Conservation (phyloP, 2,113 vertebrate species). For the Bubo blakistoni region DNA sequence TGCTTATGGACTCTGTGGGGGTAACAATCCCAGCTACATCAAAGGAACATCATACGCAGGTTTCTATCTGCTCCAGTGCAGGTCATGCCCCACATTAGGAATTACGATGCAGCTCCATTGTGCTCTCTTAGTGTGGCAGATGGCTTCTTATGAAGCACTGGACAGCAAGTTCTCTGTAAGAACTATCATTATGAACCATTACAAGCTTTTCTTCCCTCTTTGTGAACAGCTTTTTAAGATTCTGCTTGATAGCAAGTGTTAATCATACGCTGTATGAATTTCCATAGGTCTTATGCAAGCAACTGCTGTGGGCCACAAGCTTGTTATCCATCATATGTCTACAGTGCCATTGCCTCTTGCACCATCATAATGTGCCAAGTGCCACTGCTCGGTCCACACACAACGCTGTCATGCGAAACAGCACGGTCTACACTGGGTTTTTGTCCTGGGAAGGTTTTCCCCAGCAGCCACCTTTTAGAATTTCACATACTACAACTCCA, state of each 20-base stretch:
- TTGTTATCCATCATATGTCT: background rate
- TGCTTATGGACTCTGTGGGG: background rate
- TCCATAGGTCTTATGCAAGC: background rate
- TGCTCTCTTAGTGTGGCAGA: background rate
- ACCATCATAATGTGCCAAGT: background rate
- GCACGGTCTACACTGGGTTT: background rate
- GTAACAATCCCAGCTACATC: background rate
- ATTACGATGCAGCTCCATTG: background rate
- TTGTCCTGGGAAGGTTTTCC: background rate
- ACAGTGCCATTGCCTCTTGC: background rate
- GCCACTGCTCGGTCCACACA: background rate
- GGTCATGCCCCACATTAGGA: background rate
- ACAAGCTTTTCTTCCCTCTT: background rate
- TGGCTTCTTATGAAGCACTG: background rate
- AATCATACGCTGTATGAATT: background rate
- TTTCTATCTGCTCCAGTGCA: background rate
- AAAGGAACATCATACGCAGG: background rate
- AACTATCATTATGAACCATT: background rate
- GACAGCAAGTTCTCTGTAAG: background rate
- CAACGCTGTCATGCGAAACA: background rate
- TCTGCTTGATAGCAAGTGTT: background rate
- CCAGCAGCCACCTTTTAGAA: background rate
- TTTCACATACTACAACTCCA: background rate
- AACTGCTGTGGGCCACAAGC: background rate
- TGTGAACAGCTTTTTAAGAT: conserved; percentile 18